Evolutionary conservation across 1,140 invertebrate genomes (phyloP), one percentile per base, ranked within the genome.

Genomic region (Drosophila virilis): DNA sequence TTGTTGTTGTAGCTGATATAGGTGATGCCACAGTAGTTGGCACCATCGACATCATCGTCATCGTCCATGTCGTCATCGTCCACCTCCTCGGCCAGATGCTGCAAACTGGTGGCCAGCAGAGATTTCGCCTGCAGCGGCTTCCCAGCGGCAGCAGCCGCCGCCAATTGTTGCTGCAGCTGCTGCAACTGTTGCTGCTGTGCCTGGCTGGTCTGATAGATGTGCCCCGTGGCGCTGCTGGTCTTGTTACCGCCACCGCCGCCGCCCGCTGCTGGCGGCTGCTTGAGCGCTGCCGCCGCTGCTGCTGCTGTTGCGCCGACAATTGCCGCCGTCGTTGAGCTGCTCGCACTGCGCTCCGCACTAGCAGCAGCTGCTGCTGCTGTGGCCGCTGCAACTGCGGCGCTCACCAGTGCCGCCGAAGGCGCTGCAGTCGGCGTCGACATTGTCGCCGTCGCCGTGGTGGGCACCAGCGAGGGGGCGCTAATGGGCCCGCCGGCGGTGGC

Each of bases 401-500:
- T 84, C 8, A 80, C 60, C 52, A 83, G 35, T 6, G 88, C 74
- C 17, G 88, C 71, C 61, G 70, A 82, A 12, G 68, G 66, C 57
- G 77, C 50, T 45, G 70, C 45, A 33, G 77, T 22, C 43, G 42
- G 17, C 33, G 68, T 22, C 50, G 71, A 42, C 54, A 51, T 54
- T 12, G 73, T 77, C 76, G 45, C 61, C 35, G 83, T 88, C 10
- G 83, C 79, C 8, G 83, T 88, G 8, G 81, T 80, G 12, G 81
- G 81, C 6, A 74, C 85, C 77, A 91, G 75, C 54, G 86, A 76
- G 10, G 90, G 70, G 0, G 90, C 91, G 69, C 92, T 79, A 8
- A 86, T 86, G 22, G 82, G 82, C 0, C 83, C 93, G 6, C 83
- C 83, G 9, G 92, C 93, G 79, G 92, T 93, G 85, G 91, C 92